A percentile compares a stretch with the other conserved stretches of the same genome.
Conservation (phyloP, 2,113 vertebrate genomes). For the Egretta garzetta region DNA sequence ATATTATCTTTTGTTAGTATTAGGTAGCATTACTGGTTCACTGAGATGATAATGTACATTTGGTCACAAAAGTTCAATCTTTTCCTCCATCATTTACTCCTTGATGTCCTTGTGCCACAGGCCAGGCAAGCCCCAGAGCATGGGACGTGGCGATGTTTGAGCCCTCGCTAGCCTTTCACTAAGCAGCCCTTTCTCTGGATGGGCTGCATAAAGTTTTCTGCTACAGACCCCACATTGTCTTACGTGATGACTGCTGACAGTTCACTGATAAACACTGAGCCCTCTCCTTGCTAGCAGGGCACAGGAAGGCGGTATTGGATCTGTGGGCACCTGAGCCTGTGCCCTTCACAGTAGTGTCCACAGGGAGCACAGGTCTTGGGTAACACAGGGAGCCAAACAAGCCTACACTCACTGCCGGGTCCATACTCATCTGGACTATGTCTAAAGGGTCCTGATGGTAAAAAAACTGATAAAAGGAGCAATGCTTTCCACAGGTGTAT, state of each 20-base stretch:
- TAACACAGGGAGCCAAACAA: neutral
- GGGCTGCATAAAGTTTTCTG: neutral
- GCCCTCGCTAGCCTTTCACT: neutral
- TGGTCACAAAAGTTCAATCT: neutral
- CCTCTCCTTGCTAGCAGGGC: neutral
- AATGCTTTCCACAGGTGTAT: neutral
- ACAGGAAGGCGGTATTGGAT: neutral
- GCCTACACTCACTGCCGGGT: neutral
- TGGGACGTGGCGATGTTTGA: rapidly evolving
- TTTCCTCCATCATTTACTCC: neutral
- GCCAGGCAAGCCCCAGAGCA: neutral
- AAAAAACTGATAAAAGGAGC: neutral
- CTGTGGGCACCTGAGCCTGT: neutral
- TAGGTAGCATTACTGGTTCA: neutral
- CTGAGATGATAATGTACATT: neutral
- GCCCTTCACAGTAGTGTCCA: neutral
- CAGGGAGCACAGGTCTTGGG: neutral
- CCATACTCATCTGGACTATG: neutral
- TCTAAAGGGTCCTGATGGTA: neutral
- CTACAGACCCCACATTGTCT: neutral
- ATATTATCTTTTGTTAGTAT: neutral
- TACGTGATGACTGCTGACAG: neutral
- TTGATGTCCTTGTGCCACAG: neutral
- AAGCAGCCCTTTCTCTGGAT: neutral
- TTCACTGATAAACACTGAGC: neutral